These are phyloP conservation scores for Neelides sp. DNA, from an alignment of 1,140 invertebrate genomes.

Conservation along the genomic window DNA sequence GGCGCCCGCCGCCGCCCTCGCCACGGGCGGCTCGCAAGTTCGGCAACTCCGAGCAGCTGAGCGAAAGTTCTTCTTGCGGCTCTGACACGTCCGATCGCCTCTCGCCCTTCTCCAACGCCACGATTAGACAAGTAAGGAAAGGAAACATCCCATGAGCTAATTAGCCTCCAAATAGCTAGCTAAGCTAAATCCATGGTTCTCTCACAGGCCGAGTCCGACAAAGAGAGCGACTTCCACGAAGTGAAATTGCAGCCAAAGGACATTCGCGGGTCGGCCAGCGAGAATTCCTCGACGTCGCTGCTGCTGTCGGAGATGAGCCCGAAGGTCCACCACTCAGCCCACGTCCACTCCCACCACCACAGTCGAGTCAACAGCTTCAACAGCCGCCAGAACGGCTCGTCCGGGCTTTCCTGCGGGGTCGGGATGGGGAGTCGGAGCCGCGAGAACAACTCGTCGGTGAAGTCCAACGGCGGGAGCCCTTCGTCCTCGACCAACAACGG, in stretches of 20 bases:
- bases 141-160: not conserved
- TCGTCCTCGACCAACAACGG: not conserved
- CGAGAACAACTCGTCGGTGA: too few species aligned
- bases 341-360: conserved; percentile 9
- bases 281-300: conserved; percentile 27
- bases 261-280: conserved; percentile 29
- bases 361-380: conserved; percentile 11
- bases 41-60: conserved; percentile 46
- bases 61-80: conserved; percentile 67
- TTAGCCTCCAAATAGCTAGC: not conserved
- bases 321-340: conserved; percentile 21
- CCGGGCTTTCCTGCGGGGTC: conserved; percentile 21
- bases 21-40: conserved; percentile 55
- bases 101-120: conserved; percentile 42
- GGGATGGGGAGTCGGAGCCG: conserved; percentile 4
- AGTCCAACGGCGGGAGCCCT: not conserved
- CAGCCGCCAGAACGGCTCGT: not conserved
- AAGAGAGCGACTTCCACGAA: conserved; percentile 27
- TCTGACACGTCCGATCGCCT: conserved; percentile 66
- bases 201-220: conserved; percentile 28
- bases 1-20: conserved; percentile 52
- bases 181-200: conserved; percentile 1
- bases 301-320: conserved; percentile 27
- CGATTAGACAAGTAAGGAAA: conserved; percentile 41
- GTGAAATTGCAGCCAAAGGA: conserved; percentile 23